Base-by-base conservation (phyloP, 2,113 vertebrate genomes). In the Salvelinus namaycush region DNA sequence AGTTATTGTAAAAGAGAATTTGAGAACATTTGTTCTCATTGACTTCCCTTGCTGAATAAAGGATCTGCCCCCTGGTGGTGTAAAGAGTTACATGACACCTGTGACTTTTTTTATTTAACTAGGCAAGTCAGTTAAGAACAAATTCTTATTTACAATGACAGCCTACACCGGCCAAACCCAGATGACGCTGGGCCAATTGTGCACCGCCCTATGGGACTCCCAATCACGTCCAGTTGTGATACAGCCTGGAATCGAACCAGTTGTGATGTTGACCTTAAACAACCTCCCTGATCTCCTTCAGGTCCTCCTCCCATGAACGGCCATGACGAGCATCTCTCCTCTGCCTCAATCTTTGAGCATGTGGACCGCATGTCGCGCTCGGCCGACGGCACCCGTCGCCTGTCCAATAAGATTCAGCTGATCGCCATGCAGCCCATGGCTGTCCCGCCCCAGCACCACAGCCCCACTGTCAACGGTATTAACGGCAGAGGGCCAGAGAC, bases 351-450 rank as follows among this genome's bases (percentile, higher is more conserved):
- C 86, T 99, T 98, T 0, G 97, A 98, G 70, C 98, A 99, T 0
- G 97, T 99, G 67, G 98, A 99, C 72, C 92, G 97, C 78, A 92
- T 97, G 86, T 95, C 97, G 0, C 96, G 96, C 0, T 89, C 94
- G 44, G 89, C 94, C 0, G 97, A 99, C 6, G 94, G 93, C 27
- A 93, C 95, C 81, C 93, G 94, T 24, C 92, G 95, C 26, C 92
- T 96, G 22, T 94, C 97, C 1, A 97, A 93, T 83, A 99, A 97
- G 92, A 96, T 99, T 87, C 97, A 99, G 89, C 93, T 99, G 8
- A 99, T 99, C 8, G 98, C 98, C 81, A 97, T 99, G 97, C 97
- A 99, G 75, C 98, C 98, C 0, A 98, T 99, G 90, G 91, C 97
- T 0, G 92, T 95, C 0, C 95, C 95, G 13, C 94, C 96, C 0